Percentiles rank a stretch among this genome's conserved stretches.
phyloP scores from a whole-genome alignment of 2,113 vertebrate species.

The Panurus biarmicus region DNA sequence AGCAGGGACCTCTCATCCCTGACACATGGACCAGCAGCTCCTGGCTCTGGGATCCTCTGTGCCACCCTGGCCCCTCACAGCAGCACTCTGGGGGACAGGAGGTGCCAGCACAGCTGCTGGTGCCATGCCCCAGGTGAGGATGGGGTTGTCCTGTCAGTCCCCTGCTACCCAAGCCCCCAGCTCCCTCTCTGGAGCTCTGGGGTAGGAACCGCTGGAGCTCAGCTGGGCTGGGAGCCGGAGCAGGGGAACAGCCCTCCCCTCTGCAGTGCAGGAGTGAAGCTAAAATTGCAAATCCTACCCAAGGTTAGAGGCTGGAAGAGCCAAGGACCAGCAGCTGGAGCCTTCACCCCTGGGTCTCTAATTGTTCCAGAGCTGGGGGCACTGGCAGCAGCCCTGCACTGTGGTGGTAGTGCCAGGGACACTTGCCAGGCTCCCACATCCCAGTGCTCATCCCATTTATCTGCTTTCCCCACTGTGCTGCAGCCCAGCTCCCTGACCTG shows the following conservation, averaged over 20 bases:
- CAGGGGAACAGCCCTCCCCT: not conserved
- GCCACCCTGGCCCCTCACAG: not conserved
- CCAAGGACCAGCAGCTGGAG: not conserved
- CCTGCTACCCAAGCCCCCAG: not conserved
- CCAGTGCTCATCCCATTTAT: not conserved
- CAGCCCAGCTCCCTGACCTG: not conserved
- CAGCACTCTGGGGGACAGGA: not conserved
- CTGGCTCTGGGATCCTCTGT: not conserved
- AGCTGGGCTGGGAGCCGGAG: not conserved
- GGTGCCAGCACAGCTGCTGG: not conserved
- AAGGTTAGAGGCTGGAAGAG: not conserved
- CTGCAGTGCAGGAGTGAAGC: not conserved
- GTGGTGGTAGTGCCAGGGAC: not conserved
- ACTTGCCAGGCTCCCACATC: not conserved
- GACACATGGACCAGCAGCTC: not conserved
- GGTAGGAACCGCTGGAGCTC: not conserved
- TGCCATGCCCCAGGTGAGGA: not conserved
- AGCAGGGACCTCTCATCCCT: not conserved
- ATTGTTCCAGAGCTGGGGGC: not conserved
- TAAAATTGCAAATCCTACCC: not conserved
- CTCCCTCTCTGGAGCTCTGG: not conserved
- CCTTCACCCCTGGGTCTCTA: accelerated
- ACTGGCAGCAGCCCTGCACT: accelerated
- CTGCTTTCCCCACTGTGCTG: not conserved
- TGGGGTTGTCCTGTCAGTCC: not conserved